Percentiles rank a stretch among this genome's conserved stretches.
Conservation (phyloP, 2,113 vertebrate genomes). For the Polypterus senegalus region DNA sequence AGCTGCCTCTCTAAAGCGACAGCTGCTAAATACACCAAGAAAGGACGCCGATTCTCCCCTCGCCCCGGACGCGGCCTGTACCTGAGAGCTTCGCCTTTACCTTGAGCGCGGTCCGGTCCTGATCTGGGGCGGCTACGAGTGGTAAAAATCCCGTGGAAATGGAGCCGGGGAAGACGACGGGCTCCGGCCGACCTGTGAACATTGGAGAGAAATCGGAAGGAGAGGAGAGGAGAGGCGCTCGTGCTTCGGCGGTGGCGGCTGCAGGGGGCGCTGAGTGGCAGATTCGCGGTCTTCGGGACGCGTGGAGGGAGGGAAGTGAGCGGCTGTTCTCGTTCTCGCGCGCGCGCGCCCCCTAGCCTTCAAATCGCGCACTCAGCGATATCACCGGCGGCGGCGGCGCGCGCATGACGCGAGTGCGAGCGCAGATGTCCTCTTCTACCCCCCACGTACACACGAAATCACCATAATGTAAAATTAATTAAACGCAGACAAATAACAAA, state of each 20-base stretch:
- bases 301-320: conserved; percentile 20
- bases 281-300: conserved; percentile 11
- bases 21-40: conserved; percentile 53
- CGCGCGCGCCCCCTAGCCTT: no score
- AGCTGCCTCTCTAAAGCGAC: conserved; percentile 37
- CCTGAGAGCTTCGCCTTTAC: conserved; percentile 44
- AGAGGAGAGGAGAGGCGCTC: conserved; percentile 33
- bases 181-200: conserved; percentile 64
- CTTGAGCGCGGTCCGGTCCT: conserved; percentile 55
- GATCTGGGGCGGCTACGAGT: conserved; percentile 46
- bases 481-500: no score
- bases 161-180: conserved; percentile 50
- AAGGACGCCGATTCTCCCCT: conserved; percentile 46
- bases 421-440: no score
- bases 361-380: no score
- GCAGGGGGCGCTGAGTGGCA: conserved; percentile 29
- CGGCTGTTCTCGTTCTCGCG: conserved; percentile 10
- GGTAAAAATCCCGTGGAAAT: conserved; percentile 54
- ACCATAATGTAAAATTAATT: no score
- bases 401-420: no score
- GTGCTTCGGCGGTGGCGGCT: conserved; percentile 32
- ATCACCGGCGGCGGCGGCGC: no score
- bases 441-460: no score
- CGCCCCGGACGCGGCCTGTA: conserved; percentile 19
- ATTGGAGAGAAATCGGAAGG: conserved; percentile 58